Conservation (phyloP, 2,113 vertebrate species). For the Sula dactylatra region DNA sequence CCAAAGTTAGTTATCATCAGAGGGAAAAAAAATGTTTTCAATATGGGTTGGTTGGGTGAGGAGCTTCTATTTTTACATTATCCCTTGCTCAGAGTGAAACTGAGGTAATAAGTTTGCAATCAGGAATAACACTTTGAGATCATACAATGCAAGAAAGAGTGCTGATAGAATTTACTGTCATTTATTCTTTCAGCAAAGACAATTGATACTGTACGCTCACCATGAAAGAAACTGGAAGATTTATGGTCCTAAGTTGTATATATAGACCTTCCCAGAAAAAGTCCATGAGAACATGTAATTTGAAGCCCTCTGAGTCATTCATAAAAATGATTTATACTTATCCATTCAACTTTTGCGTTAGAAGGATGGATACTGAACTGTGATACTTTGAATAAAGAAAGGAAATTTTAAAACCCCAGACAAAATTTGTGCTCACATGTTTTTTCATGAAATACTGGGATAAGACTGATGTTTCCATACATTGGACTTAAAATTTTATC, state of each 20-base stretch:
- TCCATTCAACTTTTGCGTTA: neutral
- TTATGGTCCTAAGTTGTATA: neutral
- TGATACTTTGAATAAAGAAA: neutral
- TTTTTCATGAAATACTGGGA: neutral
- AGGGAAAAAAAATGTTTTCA: neutral
- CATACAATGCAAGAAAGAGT: fast-evolving
- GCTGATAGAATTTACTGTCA: neutral
- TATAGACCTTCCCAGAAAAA: neutral
- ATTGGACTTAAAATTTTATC: neutral
- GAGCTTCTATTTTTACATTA: neutral
- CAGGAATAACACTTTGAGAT: neutral
- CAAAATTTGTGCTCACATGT: neutral
- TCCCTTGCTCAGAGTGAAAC: neutral
- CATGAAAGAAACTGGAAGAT: neutral
- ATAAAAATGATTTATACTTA: neutral
- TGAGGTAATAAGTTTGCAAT: fast-evolving
- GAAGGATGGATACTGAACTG: neutral
- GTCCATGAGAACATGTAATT: neutral
- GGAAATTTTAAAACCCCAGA: neutral
- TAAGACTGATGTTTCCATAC: neutral
- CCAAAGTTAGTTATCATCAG: neutral
- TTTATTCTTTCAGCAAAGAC: neutral
- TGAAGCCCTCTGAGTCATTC: neutral
- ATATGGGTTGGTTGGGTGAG: neutral
- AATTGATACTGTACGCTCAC: neutral